Evolutionary conservation across 2,113 vertebrate genomes (phyloP).

Genomic region (Hiodon alosoides): DNA sequence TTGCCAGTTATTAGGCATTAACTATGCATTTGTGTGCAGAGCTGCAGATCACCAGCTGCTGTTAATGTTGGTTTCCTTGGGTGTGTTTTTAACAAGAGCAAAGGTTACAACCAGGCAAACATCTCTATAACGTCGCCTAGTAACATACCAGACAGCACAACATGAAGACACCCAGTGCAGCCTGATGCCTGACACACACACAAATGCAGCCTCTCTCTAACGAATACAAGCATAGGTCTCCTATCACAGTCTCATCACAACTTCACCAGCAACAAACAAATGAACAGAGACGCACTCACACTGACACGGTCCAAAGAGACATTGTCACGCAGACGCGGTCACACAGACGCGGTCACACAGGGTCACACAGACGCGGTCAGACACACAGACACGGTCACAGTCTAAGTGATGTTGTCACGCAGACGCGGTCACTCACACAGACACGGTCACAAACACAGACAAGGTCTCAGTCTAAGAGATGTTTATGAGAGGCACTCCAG

Average conservation of each 20-base stretch:
- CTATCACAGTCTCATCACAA: neutral
- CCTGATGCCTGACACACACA: constrained; percentile 9
- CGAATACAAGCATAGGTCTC: constrained; percentile 1
- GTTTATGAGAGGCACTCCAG: constrained; percentile 35
- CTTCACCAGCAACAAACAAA: neutral
- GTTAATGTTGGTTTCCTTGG: constrained; percentile 26
- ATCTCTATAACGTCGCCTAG: constrained; percentile 32
- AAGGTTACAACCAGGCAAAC: constrained; percentile 37
- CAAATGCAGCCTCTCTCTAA: neutral
- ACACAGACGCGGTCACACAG: neutral
- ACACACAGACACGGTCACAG: neutral
- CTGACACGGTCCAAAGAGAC: neutral
- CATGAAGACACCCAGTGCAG: constrained; percentile 25
- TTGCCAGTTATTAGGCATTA: constrained; percentile 11
- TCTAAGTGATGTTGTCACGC: too few species aligned
- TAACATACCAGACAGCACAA: constrained; percentile 33
- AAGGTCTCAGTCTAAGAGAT: constrained; percentile 14
- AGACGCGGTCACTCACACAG: neutral
- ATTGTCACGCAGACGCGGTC: neutral
- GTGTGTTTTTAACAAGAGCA: constrained; percentile 25
- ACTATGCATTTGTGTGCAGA: neutral
- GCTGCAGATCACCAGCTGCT: constrained; percentile 18
- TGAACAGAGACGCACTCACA: neutral
- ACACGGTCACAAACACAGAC: constrained; percentile 1
- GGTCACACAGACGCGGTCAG: neutral